Base-by-base conservation (phyloP, 1,140 invertebrate genomes). In the Zaprionus taronus region DNA sequence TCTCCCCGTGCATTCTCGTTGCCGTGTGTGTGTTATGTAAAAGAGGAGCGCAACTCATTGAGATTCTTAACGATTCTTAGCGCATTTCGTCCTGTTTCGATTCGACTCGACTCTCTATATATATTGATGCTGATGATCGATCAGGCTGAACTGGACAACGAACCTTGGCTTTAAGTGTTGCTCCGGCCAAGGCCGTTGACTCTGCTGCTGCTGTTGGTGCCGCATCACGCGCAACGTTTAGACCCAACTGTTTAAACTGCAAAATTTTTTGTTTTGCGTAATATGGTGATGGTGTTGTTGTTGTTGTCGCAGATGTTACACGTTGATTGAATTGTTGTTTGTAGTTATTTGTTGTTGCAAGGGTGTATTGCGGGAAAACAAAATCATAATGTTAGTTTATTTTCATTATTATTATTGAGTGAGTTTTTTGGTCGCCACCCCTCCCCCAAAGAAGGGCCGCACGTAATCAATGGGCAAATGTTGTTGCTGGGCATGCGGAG, bases 231-330 rank as follows among this genome's bases (percentile, higher is more conserved):
- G 83, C 79, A 63, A 67, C 76, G 56, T 71, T 82, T 58, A 92
- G 62, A 71, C 91, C 91, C 84, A 92, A 77, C 89, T 91, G 87
- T 80, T 83, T 89, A 57, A 92, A 75, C 91, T 92, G 84, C 71
- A 87, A 91, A 77, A 55, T 68, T 44, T 67, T 67, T 41, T 38
- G 38, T 83, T 87, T 83, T 87, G 80, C 77, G 77, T 89, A 81
- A 89, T 83, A 51, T 14, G 47, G 17, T 51, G 47, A 24, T 24
- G 47, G 47, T 51, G 62, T 75, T 73, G 70, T 74, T 61, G 44
- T 64, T 55, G 62, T 65, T 41, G 60, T 22, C n/a, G 20, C 41
- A 24, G 47, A 22, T 51, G 20, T 58, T 38, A 64, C 75, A 62
- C 65, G 56, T 63, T 74, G 72, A 22, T 80, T 55, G 60, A 47